Evolutionary conservation across 2,113 vertebrate species (phyloP).

Genomic region (Hemichromis elongatus): DNA sequence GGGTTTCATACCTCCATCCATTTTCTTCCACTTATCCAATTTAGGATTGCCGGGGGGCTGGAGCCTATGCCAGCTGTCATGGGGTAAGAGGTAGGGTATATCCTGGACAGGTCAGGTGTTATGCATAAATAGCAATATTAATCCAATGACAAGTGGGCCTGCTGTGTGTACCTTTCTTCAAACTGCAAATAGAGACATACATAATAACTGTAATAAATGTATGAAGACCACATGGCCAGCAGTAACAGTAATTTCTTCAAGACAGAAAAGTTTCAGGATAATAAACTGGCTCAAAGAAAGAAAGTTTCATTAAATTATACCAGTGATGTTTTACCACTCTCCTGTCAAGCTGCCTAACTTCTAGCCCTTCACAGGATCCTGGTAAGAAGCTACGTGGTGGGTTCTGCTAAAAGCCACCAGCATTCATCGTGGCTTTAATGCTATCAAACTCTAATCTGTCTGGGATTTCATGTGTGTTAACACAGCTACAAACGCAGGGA

Average conservation of each 20-base stretch:
- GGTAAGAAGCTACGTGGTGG: not conserved
- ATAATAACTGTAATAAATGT: not conserved
- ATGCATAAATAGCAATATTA: not conserved
- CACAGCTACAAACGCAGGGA: slow-evolving; percentile 61
- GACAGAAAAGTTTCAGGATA: not conserved
- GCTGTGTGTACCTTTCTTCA: not conserved
- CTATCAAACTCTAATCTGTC: slow-evolving; percentile 73
- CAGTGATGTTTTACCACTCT: slow-evolving; percentile 18
- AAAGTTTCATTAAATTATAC: slow-evolving; percentile 6
- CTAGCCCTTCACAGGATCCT: not conserved
- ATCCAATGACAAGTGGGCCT: not conserved
- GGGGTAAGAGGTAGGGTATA: not conserved
- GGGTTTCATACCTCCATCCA: not conserved
- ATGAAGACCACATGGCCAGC: not conserved
- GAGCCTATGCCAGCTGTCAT: not conserved
- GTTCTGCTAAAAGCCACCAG: slow-evolving; percentile 53
- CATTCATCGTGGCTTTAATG: slow-evolving; percentile 58
- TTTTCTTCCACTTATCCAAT: not conserved
- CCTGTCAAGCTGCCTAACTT: slow-evolving; percentile 2
- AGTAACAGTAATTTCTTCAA: not conserved
- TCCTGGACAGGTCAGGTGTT: not conserved
- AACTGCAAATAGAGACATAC: not conserved
- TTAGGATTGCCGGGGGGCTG: not conserved
- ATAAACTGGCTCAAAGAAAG: not conserved
- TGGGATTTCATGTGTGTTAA: slow-evolving; percentile 74